Conservation (phyloP, 2,113 vertebrate genomes). For the Sceloporus undulatus region DNA sequence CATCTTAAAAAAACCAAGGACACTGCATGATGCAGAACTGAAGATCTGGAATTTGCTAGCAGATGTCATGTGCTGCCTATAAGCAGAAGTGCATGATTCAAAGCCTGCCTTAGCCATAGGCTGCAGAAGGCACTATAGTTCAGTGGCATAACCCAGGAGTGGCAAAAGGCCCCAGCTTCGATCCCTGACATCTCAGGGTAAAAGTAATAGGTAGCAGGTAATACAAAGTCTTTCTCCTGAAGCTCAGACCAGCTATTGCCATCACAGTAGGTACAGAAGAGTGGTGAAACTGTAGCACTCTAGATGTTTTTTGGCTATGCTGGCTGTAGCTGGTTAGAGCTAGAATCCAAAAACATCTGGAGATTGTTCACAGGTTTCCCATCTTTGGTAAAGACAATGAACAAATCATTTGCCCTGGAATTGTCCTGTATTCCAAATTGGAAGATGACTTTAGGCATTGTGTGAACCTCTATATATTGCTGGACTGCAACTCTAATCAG, state of each 20-base stretch:
- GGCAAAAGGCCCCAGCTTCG: background rate
- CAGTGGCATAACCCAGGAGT: background rate
- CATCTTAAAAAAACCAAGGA: constrained; percentile 37
- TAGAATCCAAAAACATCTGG: too few relatives aligned
- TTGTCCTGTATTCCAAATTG: too few relatives aligned
- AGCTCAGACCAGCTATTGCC: background rate
- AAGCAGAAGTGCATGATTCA: background rate
- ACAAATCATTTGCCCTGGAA: too few relatives aligned
- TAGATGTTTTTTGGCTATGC: too few relatives aligned
- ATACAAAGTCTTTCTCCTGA: background rate
- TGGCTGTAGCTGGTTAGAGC: too few relatives aligned
- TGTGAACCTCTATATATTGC: background rate
- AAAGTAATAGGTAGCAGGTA: background rate
- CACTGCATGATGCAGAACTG: constrained; percentile 16
- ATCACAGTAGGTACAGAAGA: background rate
- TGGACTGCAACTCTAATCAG: background rate
- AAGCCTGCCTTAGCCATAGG: background rate
- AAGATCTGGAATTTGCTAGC: constrained; percentile 30
- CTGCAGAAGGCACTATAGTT: too few relatives aligned
- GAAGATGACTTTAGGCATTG: background rate
- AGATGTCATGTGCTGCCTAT: constrained; percentile 18
- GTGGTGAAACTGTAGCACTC: too few relatives aligned
- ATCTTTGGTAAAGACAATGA: too few relatives aligned
- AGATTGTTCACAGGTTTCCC: too few relatives aligned
- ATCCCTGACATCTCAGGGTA: background rate